Evolutionary conservation across 2,113 vertebrate species (phyloP).

Genomic region (Seriola quinqueradiata): DNA sequence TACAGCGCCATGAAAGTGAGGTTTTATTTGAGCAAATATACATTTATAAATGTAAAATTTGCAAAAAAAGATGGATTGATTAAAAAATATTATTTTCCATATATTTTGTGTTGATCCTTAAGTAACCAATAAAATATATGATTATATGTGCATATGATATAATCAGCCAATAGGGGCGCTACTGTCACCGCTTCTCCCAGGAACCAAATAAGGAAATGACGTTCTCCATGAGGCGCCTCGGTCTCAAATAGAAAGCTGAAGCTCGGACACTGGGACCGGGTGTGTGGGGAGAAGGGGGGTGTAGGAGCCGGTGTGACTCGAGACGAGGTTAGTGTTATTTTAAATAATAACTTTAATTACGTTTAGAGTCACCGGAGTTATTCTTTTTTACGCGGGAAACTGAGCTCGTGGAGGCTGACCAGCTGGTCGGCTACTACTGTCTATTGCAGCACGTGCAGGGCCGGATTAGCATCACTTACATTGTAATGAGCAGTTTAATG

Average conservation of each 20-base stretch:
- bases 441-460: constrained; percentile 15
- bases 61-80: no score
- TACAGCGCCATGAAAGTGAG: no score
- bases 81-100: no score
- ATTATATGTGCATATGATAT: no score
- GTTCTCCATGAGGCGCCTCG: constrained; percentile 24
- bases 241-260: constrained; percentile 52
- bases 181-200: background rate
- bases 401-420: background rate
- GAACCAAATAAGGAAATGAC: constrained; percentile 84
- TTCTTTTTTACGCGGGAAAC: background rate
- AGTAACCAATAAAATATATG: no score
- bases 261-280: constrained; percentile 6
- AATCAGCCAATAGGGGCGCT: constrained; percentile 37
- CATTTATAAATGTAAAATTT: no score
- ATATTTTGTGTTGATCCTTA: no score
- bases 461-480: background rate
- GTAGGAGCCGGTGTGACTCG: background rate
- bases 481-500: background rate
- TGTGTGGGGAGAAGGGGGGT: background rate
- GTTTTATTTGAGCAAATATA: no score
- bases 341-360: background rate
- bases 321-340: constrained; percentile 12
- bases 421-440: background rate
- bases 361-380: background rate